These are phyloP conservation scores for Falco punctatus DNA, from an alignment of 2,113 vertebrate genomes.

Conservation along the genomic window DNA sequence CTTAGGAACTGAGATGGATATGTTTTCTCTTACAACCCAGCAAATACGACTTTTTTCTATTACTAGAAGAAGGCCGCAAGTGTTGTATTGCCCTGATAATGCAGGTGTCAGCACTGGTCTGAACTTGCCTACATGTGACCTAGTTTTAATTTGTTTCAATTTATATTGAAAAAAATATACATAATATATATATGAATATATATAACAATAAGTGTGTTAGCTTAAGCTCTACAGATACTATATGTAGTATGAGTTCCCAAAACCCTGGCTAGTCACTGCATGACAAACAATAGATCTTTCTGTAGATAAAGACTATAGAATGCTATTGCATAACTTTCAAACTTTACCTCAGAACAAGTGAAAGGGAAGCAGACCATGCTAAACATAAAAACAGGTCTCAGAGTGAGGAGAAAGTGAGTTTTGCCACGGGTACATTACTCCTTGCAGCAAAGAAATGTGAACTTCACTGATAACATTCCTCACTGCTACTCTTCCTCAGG, in stretches of 20 bases:
- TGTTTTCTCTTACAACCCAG: neutral
- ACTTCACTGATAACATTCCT: neutral
- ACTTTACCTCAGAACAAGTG: neutral
- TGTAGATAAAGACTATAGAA: neutral
- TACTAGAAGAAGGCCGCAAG: neutral
- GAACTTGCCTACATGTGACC: neutral
- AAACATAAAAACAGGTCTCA: neutral
- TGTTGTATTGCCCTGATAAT: neutral
- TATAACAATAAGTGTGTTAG: neutral
- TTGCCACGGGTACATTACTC: neutral
- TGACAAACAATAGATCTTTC: neutral
- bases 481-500: neutral
- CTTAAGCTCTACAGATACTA: neutral
- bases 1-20: neutral
- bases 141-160: neutral
- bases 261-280: neutral
- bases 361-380: neutral
- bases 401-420: neutral
- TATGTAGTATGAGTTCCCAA: neutral
- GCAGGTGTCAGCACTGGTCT: neutral
- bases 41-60: neutral
- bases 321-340: neutral
- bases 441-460: neutral
- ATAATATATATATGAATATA: too few species aligned
- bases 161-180: too few species aligned